Base-by-base conservation (phyloP, 1,140 invertebrate genomes). In the Aradophagus sp. region DNA sequence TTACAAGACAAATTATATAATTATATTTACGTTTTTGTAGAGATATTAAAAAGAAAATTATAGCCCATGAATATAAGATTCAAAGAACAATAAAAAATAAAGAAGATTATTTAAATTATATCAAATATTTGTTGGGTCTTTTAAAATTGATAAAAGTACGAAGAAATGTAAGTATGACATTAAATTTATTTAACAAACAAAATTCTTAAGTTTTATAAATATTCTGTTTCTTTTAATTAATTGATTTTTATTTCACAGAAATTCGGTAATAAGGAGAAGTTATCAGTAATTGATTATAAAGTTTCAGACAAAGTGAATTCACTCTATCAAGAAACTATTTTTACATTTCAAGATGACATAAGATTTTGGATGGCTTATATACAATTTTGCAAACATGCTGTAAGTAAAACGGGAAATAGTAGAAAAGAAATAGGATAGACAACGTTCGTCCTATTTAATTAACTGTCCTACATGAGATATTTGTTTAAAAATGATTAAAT, bases 301-400 rank as follows among this genome's bases (percentile, higher is more conserved):
- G 89, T 93, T 63, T 84, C 87, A 0, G 89, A 89, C 42, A 87
- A 90, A 77, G 85, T 94, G 2, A 89, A 90, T 74, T 87, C 86
- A 77, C 77, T 93, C 1, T 92, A 90, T 59, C 89, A 87, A 76
- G 85, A 88, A 45, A 87, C 89, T 26, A 87, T 90, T 61, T 83
- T 83, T 26, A 86, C 86, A 59, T 92, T 90, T 77, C 87, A 90
- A 82, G 86, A 89, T 77, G 91, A 93, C 78, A 74, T 92, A 5
- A 86, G 90, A 76, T 86, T 93, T 47, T 93, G 91, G 88, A 85
- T 92, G 68, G 88, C 89, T 19, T 90, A 92, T 71, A 90, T 93
- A 42, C 89, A 91, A 65, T 93, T 93, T 82, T 91, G 90, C 69
- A 89, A 88, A 74, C 85, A 88, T 76, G 86, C 90, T 75, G 90